Base-by-base conservation (phyloP, 2,797 vertebrate genomes). In the Triplophysa bombifrons region DNA sequence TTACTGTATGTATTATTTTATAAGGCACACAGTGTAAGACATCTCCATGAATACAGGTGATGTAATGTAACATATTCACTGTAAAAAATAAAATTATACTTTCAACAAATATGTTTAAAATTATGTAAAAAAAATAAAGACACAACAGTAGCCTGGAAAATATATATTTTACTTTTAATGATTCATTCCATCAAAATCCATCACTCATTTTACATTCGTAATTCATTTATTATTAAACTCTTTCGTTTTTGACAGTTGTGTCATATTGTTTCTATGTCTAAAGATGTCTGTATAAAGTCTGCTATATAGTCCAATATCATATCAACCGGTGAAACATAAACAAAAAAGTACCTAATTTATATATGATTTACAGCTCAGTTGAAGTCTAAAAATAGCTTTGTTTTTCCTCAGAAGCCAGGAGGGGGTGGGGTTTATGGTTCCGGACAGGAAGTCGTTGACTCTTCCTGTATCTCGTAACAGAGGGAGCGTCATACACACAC, bases 381-480 rank as follows among this genome's bases (percentile, higher is more conserved):
- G n/a, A 34, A 4, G 14, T 92, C 90, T 95, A 91, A 95, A 91
- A 19, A 44, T 69, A 20, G 1, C 17, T 68, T 55, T 75, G 9
- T 63, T 55, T 83, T 56, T 17, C 91, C 86, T 84, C 91, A 99
- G 97, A 95, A 96, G 93, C 94, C 97, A 97, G 93, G 97, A 98
- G 90, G 95, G 94, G 91, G 90, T 92, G 84, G 95, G 95, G 91
- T 92, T 93, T 89, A 91, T 95, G 89, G 93, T 94, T 91, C 91
- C 96, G 90, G 98, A 99, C 91, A 96, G 96, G 94, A 99, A 96
- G 91, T 97, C 96, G 93, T 94, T 98, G 94, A 99, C 97, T 94
- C 95, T 99, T 87, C 97, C 97, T 92, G 96, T 98, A 94, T 97
- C 96, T 94, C 98, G 96, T 93, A 98, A 95, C 96, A 99, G 97